Evolutionary conservation across 2,113 vertebrate genomes (phyloP), one percentile per base, ranked within the genome.

Genomic region (Guaruba guarouba): DNA sequence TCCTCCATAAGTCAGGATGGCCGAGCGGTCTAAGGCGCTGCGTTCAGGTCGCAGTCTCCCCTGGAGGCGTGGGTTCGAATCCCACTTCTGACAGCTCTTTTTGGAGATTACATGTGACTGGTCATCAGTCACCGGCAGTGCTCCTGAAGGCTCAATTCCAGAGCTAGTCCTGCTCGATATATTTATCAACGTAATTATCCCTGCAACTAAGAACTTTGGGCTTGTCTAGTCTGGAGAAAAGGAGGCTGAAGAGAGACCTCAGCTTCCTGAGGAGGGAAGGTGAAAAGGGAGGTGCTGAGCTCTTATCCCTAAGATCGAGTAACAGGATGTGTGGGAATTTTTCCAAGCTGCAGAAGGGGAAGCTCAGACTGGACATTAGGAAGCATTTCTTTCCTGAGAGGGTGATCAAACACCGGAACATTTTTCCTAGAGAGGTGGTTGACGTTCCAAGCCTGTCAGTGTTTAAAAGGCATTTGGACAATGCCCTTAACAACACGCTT

Each of bases 11-110:
- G 97, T 98, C 97, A 98, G 97, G 97, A 98, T 98, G 98, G 98
- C 98, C 97, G 97, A 98, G 98, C 96, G 97, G 98, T 98, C 98
- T 98, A 98, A 98, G 98, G 97, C 96, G 97, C 97, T 98, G 98
- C 96, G 97, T 98, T 98, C 97, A 98, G 97, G 97, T 97, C 96
- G 96, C 97, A 98, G 98, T 97, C 98, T 98, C 97, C 96, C 52
- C 96, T 98, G 95, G 97, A 97, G 96, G 92, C 95, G 96, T 97
- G 97, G 97, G 97, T 98, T 97, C 96, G 96, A 98, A 97, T 97
- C 94, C 95, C 92, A 87, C 94, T 94, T 10, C 94, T 95, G 92
- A 94, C 86, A 94, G 0, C 0, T 0, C 0, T 0, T 83, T 94
- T 83, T 86, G 18, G 7, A 14, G 8, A 10, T 24, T 27, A 5